These are phyloP conservation scores for Heteropelma amictum DNA, from an alignment of 2,888 invertebrate genomes.

Conservation along the genomic window DNA sequence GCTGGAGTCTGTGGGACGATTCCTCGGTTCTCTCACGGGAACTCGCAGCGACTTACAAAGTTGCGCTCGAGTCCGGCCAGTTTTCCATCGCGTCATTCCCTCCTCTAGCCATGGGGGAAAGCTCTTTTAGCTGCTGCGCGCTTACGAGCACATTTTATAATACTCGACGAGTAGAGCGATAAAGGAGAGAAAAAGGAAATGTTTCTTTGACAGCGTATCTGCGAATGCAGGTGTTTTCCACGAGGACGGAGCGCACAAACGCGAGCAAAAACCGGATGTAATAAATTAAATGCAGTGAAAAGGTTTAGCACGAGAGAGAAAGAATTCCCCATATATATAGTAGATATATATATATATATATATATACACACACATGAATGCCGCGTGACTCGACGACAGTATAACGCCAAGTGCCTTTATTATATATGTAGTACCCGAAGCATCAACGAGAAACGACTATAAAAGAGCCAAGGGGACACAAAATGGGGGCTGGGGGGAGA, in stretches of 20 bases:
- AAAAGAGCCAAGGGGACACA: no score
- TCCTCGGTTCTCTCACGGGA: no score
- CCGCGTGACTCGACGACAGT: slow-evolving; percentile 68
- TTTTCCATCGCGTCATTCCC: no score
- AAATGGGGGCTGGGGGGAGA: not conserved
- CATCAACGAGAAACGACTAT: slow-evolving; percentile 24
- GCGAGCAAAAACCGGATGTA: slow-evolving; percentile 63
- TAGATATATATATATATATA: slow-evolving; percentile 16
- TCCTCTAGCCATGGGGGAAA: no score
- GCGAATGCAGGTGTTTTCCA: slow-evolving; percentile 63
- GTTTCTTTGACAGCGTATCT: no score
- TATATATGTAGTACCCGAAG: slow-evolving; percentile 35
- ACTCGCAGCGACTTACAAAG: no score
- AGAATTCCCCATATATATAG: no score
- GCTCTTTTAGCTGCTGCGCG: no score
- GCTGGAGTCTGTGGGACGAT: no score
- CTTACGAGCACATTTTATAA: no score
- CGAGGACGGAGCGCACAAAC: slow-evolving; percentile 51
- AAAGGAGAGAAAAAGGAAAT: not conserved
- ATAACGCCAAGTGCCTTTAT: slow-evolving; percentile 36
- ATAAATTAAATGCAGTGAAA: slow-evolving; percentile 69
- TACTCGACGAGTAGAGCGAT: not conserved
- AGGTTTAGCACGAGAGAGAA: slow-evolving; percentile 52
- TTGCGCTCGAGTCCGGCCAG: no score
- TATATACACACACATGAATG: not conserved